Evolutionary conservation across 2,888 invertebrate genomes (phyloP).

Genomic region (Macrophya alboannulata): DNA sequence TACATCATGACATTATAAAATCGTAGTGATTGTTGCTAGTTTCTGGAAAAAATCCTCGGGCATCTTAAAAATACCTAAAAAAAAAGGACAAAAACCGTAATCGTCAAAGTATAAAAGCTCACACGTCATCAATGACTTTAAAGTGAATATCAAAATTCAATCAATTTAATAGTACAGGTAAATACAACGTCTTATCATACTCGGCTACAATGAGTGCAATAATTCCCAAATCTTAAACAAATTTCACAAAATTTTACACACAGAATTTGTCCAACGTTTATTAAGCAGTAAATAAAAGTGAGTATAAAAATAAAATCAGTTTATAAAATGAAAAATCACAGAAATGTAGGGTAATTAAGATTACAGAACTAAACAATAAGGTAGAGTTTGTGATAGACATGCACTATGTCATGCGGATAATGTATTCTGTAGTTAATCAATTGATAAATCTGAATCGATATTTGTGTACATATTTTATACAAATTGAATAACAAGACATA

Average conservation of each 20-base stretch:
- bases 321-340: no score
- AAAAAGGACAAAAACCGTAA: background rate
- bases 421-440: background rate
- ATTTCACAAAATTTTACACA: no score
- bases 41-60: constrained; percentile 3
- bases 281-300: no score
- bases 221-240: background rate
- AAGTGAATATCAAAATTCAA: background rate
- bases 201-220: background rate
- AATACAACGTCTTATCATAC: no score
- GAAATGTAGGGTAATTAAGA: no score
- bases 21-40: constrained; percentile 1
- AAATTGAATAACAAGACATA: background rate
- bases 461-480: background rate
- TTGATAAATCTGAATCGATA: background rate
- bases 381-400: background rate
- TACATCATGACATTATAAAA: background rate
- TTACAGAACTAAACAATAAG: background rate
- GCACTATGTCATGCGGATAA: background rate
- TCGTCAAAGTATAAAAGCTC: background rate
- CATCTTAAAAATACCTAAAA: constrained; percentile 18
- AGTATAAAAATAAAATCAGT: no score
- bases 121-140: background rate
- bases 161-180: background rate
- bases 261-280: no score